Base-by-base conservation (phyloP, 2,888 invertebrate species). In the Muscina levida region DNA sequence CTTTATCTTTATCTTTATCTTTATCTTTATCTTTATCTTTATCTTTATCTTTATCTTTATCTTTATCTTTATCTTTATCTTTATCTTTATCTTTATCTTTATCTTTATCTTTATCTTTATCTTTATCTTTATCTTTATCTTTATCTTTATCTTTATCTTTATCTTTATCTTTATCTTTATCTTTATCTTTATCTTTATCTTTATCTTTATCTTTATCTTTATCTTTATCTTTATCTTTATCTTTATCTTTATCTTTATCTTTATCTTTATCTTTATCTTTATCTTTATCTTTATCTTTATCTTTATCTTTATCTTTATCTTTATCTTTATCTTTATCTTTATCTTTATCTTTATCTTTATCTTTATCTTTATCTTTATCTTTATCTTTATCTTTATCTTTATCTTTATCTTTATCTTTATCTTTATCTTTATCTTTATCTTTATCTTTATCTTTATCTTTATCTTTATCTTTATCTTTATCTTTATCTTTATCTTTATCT, bases 71-170 rank as follows among this genome's bases (percentile, higher is more conserved):
- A 6, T 26, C 10, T 8, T 22, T 56, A 22, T 56, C 4, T 56
- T 56, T 56, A 56, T 26, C 22, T 22, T 22, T 6, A 10, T 56
- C 5, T 6, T 26, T 56, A 10, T 56, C 4, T 56, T 22, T 22
- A 19, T 22, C 22, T 15, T 26, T 10, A 22, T 22, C 11, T 17
- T 26, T 26, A 22, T n/a, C 4, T 15, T 56, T n/a, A n/a, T 26
- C 5, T 56, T 26, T 10, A 22, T 56, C 22, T 17, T 56, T 56
- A 22, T 22, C 5, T 22, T 26, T 56, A 13, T 22, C 11, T 56
- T 22, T 56, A 19, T 56, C 5, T 22, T 56, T 22, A 56, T 56
- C 5, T 56, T n/a, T n/a, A n/a, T n/a, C n/a, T n/a, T n/a, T n/a
- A n/a, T n/a, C n/a, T n/a, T n/a, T n/a, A n/a, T n/a, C n/a, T n/a